Evolutionary conservation across 2,797 vertebrate species (phyloP).

Genomic region (Astyanax mexicanus): DNA sequence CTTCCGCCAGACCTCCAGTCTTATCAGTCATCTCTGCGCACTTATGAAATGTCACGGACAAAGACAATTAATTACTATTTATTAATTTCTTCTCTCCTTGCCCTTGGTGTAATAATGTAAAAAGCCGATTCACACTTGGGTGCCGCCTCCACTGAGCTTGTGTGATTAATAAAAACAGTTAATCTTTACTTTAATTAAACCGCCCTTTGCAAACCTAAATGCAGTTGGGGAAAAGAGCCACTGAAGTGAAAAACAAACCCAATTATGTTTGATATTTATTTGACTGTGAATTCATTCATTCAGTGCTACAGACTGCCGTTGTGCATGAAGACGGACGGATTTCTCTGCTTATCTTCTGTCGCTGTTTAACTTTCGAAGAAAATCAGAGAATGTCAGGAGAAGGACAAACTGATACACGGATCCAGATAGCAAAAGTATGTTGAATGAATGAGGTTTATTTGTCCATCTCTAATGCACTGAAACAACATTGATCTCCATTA

Average conservation of each 20-base stretch:
- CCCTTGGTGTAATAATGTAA: constrained; percentile 43
- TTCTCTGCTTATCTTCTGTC: constrained; percentile 12
- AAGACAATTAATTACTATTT: constrained; percentile 48
- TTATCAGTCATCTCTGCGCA: not conserved
- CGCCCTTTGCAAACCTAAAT: constrained; percentile 45
- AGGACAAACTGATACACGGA: constrained; percentile 17
- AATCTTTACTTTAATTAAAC: constrained; percentile 67
- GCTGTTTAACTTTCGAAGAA: not conserved
- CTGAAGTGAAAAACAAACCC: constrained; percentile 61
- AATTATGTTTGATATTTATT: constrained; percentile 58
- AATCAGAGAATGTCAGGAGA: not conserved
- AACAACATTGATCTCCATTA: no score
- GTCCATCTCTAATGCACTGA: no score
- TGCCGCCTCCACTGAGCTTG: constrained; percentile 44
- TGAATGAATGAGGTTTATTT: no score
- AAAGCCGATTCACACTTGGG: constrained; percentile 49
- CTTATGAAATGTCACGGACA: constrained; percentile 33
- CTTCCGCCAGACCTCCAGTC: not conserved
- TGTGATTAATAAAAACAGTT: constrained; percentile 58
- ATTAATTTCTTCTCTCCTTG: constrained; percentile 43
- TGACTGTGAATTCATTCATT: constrained; percentile 44
- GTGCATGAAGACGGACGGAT: not conserved
- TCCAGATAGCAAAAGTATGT: no score
- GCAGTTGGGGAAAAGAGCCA: constrained; percentile 52
- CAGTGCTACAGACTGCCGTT: constrained; percentile 26